These are phyloP conservation scores for Machaerirhynchus nigripectus DNA, from an alignment of 2,113 vertebrate genomes.

Conservation along the genomic window DNA sequence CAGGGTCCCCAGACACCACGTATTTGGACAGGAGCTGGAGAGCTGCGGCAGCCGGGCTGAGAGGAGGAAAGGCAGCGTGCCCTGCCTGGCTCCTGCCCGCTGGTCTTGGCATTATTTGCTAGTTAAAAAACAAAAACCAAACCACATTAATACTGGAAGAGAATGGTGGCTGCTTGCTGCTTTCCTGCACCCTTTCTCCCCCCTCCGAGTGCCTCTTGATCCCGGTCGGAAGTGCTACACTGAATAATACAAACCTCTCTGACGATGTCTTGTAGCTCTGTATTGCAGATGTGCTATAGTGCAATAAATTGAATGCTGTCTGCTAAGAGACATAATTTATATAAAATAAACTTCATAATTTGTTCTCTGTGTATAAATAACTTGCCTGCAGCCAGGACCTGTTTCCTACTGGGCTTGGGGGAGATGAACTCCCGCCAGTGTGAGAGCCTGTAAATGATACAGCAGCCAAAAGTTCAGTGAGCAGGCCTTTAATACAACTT, in stretches of 20 bases:
- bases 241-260: constrained; percentile 71
- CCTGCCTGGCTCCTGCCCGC: not conserved
- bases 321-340: constrained; percentile 80
- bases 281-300: constrained; percentile 77
- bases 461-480: not conserved
- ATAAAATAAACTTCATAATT: constrained; percentile 77
- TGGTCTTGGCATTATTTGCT: not conserved
- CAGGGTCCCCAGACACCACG: accelerated
- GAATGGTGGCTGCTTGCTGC: constrained; percentile 52
- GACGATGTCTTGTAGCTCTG: constrained; percentile 66
- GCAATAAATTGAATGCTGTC: constrained; percentile 79
- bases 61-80: not conserved
- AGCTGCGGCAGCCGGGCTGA: not conserved
- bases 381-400: not conserved
- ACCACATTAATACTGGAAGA: not conserved
- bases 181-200: constrained; percentile 30
- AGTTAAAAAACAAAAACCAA: not conserved
- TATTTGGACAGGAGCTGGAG: not conserved
- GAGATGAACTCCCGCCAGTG: not conserved
- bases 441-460: not conserved
- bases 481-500: constrained; percentile 67
- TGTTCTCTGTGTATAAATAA: not conserved
- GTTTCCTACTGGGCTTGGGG: not conserved
- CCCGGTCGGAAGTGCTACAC: constrained; percentile 64
- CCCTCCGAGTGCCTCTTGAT: constrained; percentile 72